Percentiles rank a stretch among this genome's conserved stretches.
phyloP scores from a whole-genome alignment of 2,888 invertebrate species.

The Unio delphinus region DNA sequence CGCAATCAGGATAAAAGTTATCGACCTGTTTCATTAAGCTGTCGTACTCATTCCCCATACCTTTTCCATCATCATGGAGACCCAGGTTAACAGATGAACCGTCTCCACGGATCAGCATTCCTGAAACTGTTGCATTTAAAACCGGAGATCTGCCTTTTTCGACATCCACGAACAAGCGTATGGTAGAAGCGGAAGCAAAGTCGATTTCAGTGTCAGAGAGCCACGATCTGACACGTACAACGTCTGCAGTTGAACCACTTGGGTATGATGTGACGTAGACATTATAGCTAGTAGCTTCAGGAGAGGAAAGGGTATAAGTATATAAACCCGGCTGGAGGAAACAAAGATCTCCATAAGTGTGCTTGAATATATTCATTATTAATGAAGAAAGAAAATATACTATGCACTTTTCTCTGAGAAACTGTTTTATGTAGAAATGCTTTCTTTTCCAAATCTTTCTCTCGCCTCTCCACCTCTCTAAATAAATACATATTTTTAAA shows the following conservation, averaged over 20 bases:
- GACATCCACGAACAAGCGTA: conserved; percentile 2
- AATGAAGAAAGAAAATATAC: not conserved
- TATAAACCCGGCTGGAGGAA: no score
- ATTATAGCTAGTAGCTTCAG: not conserved
- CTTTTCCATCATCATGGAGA: conserved; percentile 5
- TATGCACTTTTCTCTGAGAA: no score
- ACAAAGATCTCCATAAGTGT: not conserved
- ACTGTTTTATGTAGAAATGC: no score
- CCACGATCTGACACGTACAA: conserved; percentile 9
- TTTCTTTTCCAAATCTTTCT: no score
- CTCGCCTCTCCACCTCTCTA: no score
- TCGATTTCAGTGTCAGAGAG: conserved; percentile 6
- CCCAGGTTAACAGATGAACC: no score
- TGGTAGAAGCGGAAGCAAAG: not conserved
- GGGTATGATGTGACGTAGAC: conserved; percentile 2
- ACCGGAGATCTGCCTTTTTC: conserved; percentile 16
- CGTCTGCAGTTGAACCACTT: conserved; percentile 4
- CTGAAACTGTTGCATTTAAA: conserved; percentile 7
- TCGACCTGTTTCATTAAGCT: no score
- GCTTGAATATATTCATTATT: no score
- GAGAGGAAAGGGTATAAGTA: not conserved
- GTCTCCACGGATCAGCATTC: conserved; percentile 2
- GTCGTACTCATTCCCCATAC: not conserved
- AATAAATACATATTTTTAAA: no score
- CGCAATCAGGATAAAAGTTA: no score